These are phyloP conservation scores for Merops nubicus DNA, from an alignment of 2,113 vertebrate species.

Conservation along the genomic window DNA sequence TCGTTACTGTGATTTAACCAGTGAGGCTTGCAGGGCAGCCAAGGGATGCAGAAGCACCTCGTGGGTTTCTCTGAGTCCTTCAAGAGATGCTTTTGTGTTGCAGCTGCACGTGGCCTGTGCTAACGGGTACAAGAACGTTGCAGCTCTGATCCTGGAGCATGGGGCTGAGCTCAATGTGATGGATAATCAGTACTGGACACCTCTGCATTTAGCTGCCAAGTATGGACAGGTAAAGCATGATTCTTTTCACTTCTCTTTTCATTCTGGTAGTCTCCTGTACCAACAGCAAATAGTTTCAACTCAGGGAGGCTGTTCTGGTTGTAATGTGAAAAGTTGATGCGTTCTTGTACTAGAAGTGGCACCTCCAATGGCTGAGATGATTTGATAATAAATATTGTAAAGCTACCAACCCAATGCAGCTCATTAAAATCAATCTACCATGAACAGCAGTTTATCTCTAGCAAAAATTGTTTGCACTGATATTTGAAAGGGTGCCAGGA, in stretches of 20 bases:
- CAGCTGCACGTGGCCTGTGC: constrained; percentile 92
- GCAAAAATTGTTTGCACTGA: neutral
- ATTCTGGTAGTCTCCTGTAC: neutral
- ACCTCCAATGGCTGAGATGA: neutral
- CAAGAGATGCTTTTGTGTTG: neutral
- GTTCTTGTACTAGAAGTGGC: neutral
- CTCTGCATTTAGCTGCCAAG: constrained; percentile 92
- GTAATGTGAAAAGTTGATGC: neutral
- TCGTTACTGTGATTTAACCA: neutral
- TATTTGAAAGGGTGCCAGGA: neutral
- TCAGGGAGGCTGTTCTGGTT: neutral
- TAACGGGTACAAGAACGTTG: constrained; percentile 89
- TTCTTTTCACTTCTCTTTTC: neutral
- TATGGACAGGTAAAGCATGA: constrained; percentile 88
- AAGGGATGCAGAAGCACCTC: accelerated
- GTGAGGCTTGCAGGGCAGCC: neutral
- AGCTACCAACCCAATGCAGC: neutral
- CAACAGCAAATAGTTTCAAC: neutral
- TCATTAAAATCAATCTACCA: neutral
- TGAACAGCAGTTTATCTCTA: neutral
- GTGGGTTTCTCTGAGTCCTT: neutral
- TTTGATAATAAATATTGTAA: neutral
- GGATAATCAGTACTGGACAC: constrained; percentile 88
- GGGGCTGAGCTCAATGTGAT: constrained; percentile 81
- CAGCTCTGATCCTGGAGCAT: constrained; percentile 80